Evolutionary conservation across 2,113 vertebrate genomes (phyloP).

Genomic region (Aphyosemion australe): DNA sequence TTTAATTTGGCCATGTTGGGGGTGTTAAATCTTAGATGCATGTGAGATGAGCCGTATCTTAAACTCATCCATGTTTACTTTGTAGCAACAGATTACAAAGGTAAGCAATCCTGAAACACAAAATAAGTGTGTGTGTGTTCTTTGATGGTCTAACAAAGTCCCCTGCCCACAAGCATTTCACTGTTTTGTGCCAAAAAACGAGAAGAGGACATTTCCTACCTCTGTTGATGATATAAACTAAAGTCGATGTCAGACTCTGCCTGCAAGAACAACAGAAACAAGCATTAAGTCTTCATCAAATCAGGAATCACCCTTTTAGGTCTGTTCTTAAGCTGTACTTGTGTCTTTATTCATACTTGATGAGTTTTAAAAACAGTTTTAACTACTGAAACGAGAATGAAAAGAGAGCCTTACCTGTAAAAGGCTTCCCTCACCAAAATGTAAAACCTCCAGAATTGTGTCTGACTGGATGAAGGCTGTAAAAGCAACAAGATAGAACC

Average conservation of each 20-base stretch:
- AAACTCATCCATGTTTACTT: neutral
- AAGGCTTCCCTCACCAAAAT: slow-evolving; percentile 94
- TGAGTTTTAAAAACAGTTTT: neutral
- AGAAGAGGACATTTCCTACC: slow-evolving; percentile 51
- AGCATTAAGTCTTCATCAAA: neutral
- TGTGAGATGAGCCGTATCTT: too few relatives aligned
- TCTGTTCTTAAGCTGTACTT: too few relatives aligned
- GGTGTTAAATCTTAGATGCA: neutral
- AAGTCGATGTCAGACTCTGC: slow-evolving; percentile 80
- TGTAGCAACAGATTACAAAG: neutral
- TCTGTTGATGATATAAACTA: slow-evolving; percentile 84
- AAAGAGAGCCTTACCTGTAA: slow-evolving; percentile 83
- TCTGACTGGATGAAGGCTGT: slow-evolving; percentile 97
- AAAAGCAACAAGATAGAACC: slow-evolving; percentile 30
- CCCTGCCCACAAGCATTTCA: neutral
- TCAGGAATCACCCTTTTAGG: too few relatives aligned
- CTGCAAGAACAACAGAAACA: slow-evolving; percentile 57
- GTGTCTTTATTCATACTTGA: too few relatives aligned
- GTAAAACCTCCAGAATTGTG: slow-evolving; percentile 96
- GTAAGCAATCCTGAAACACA: neutral
- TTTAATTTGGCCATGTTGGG: neutral
- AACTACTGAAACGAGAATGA: too few relatives aligned
- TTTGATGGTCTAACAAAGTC: neutral
- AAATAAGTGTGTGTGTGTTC: too few relatives aligned
- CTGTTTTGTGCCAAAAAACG: neutral